Evolutionary conservation across 2,113 vertebrate genomes (phyloP).

Genomic region (Cololabis saira): DNA sequence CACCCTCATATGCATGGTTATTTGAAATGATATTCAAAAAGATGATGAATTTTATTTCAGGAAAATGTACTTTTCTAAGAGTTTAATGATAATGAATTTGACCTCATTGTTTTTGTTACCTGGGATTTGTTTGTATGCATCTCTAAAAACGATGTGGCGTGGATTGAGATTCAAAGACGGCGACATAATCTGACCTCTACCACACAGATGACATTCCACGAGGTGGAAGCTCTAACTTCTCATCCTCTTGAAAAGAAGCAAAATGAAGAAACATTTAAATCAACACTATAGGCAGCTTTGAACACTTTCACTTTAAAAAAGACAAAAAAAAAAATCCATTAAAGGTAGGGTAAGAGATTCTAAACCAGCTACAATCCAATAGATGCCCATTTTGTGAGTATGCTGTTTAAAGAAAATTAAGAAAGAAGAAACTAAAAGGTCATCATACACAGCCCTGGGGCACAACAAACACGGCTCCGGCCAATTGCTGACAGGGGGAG

Average conservation of each 20-base stretch:
- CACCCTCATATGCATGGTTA: conserved; percentile 15
- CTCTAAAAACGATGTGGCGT: no score
- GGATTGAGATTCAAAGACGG: no score
- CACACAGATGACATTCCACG: conserved; percentile 85
- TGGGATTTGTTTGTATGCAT: no score
- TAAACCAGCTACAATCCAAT: no score
- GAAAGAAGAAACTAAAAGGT: background rate
- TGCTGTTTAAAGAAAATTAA: background rate
- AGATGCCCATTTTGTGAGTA: no score
- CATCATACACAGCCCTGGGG: no score
- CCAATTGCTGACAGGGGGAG: no score
- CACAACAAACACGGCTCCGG: no score
- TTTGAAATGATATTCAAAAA: conserved; percentile 12
- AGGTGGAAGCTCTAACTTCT: conserved; percentile 62
- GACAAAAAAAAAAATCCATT: background rate
- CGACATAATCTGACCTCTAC: conserved; percentile 41
- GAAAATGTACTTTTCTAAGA: background rate
- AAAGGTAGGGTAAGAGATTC: conserved; percentile 7
- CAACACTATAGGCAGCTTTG: conserved; percentile 86
- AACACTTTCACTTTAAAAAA: conserved; percentile 68
- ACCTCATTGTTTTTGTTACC: background rate
- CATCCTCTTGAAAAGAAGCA: conserved; percentile 49
- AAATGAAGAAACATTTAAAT: conserved; percentile 22
- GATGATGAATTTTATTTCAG: background rate
- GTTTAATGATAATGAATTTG: conserved; percentile 2